Evolutionary conservation across 2,113 vertebrate genomes (phyloP), one percentile per base, ranked within the genome.

Genomic region (Psophia crepitans): DNA sequence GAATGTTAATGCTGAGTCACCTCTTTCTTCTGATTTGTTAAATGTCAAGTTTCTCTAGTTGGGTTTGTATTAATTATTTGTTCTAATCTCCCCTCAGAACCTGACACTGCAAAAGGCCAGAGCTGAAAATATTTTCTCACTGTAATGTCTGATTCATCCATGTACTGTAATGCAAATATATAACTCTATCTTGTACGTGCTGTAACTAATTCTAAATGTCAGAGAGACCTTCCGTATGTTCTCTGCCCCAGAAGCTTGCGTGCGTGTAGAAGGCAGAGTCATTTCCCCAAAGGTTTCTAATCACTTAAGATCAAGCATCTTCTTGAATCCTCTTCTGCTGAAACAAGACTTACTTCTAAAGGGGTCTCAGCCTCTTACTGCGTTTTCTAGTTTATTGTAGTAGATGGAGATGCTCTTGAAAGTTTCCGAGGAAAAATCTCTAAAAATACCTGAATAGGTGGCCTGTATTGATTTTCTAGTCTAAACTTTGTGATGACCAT

Each of bases 71-170:
- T 88, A 94, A 93, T 95, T 93, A 73, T 84, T 89, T 94, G 61
- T 58, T 79, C 69, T 95, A 64, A 89, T 84, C 65, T 87, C 63
- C 66, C 39, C 73, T 90, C 65, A 64, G 69, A 97, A 71, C 68
- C 64, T 93, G 86, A 80, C 83, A 75, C 30, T 96, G 76, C 48
- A 73, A 82, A 96, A 92, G 86, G 83, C 80, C 95, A 87, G 60
- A 33, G 73, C 28, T 84, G 83, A 71, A 96, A 91, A 87, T 57
- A 84, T 76, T 89, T 95, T 91, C 75, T 88, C 14, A 56, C 87
- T 93, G 85, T 80, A 88, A 57, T 53, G 22, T 48, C 84, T 95
- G 78, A 95, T 87, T 96, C 81, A 90, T 82, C 76, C 69, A 35
- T 61, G 65, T 46, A 70, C 89, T 56, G 76, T 51, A 71, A 57